Conservation (phyloP, 2,888 invertebrate species). For the Caenorhabditis imperialis region DNA sequence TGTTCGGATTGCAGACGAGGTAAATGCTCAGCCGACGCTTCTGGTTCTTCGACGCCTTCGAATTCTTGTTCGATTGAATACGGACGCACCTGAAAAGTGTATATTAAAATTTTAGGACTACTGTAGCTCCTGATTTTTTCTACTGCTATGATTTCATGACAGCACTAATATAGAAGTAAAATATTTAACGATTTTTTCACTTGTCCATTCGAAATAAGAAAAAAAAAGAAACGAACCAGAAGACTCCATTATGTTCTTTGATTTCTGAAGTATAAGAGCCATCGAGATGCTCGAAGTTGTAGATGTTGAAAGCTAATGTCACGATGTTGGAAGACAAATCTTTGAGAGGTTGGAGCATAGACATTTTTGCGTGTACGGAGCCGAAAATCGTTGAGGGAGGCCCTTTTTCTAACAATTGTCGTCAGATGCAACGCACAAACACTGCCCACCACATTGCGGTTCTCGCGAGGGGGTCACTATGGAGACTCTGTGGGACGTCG, state of each 20-base stretch:
- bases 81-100: conserved; percentile 37
- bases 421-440: background rate
- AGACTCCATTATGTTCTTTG: conserved; percentile 18
- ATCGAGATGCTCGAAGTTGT: conserved; percentile 37
- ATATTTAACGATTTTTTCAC: background rate
- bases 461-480: too few relatives aligned
- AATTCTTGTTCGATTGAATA: conserved; percentile 20
- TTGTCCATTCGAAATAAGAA: background rate
- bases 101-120: too few relatives aligned
- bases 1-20: conserved; percentile 24
- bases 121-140: too few relatives aligned
- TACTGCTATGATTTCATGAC: too few relatives aligned
- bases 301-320: conserved; percentile 22
- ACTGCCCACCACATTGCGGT: conserved; percentile 7
- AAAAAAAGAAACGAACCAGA: conserved; percentile 3
- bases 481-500: too few relatives aligned
- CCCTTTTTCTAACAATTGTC: background rate
- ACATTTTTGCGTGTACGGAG: background rate
- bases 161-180: too few relatives aligned
- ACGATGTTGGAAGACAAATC: conserved; percentile 34
- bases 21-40: conserved; percentile 22
- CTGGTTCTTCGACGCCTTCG: conserved; percentile 17
- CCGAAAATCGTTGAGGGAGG: background rate
- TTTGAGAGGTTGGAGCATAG: conserved; percentile 24
- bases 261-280: conserved; percentile 26